Base-by-base conservation (phyloP, 2,797 vertebrate species). In the Podarcis siculus region DNA sequence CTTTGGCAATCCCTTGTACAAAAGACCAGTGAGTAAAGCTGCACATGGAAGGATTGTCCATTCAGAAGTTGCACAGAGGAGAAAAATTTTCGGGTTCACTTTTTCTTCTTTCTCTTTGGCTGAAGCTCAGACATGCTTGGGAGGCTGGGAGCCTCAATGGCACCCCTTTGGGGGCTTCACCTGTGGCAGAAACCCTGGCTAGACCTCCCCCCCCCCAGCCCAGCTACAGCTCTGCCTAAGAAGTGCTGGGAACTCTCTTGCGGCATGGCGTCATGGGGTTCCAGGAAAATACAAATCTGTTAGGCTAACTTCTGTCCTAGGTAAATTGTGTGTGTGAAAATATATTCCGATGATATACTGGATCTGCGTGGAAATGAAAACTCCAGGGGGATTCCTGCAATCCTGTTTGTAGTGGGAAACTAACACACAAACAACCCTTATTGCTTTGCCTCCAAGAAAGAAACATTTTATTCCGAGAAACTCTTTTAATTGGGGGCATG, bases 401-500 rank as follows among this genome's bases (percentile, higher is more conserved):
- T 73, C 8, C 76, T 5, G 67, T 77, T 77, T 83, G 37, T 42
- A 42, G 27, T 55, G 80, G 80, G 3, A 82, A 80, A 87, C 61
- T 35, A 66, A 64, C 23, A 82, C 35, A 86, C 13, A 35, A 79
- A 23, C 6, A 37, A 30, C 71, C 55, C 55, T 39, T 23, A 35
- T 3, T 80, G 42, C 42, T 80, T 73, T 61, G 7, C 42, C 58
- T 85, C 39, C 61, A 19, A 64, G 61, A 64, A 64, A 64, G 2
- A 64, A 83, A 64, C 76, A 69, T 71, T 84, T 39, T 35, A 55
- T 55, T 55, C 49, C 85, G 86, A 82, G 85, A 89, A 58, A 39
- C 35, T 64, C 21, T 83, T 55, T 72, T 78, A 89, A 75, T 3
- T 8, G n/a, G 55, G 86, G 87, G 91, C 3, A 32, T 76, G 3